Conservation (phyloP, 2,113 vertebrate species). For the Ibidorhyncha struthersii region DNA sequence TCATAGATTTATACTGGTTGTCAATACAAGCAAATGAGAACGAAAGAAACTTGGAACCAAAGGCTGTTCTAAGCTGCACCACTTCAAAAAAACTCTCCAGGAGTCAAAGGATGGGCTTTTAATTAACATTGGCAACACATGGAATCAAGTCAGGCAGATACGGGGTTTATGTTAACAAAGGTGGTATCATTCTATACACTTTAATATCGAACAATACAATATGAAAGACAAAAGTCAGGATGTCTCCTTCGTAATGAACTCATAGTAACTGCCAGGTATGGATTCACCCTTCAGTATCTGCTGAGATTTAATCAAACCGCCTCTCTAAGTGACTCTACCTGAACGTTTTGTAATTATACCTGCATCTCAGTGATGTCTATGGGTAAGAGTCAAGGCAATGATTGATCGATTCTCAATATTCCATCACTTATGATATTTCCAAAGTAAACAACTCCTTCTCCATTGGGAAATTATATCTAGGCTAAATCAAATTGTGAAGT, state of each 20-base stretch:
- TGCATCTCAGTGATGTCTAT: not conserved
- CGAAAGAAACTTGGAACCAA: not conserved
- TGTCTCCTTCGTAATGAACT: not conserved
- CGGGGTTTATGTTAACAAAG: not conserved
- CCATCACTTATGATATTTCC: conserved; percentile 44
- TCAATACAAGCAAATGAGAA: conserved; percentile 13
- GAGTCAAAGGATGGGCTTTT: not conserved
- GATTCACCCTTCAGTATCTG: not conserved
- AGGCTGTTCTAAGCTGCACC: not conserved
- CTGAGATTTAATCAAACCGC: not conserved
- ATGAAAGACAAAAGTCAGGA: not conserved
- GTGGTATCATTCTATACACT: not conserved
- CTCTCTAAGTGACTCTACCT: not conserved
- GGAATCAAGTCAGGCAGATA: not conserved
- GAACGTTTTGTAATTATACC: conserved; percentile 3
- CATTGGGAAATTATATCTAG: conserved; percentile 61
- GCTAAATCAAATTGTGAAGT: conserved; percentile 48
- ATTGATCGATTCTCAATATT: conserved; percentile 52
- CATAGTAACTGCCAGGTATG: not conserved
- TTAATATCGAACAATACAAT: not conserved
- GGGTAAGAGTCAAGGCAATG: not conserved
- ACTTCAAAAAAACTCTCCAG: not conserved
- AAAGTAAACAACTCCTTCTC: conserved; percentile 51
- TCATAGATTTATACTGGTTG: not conserved
- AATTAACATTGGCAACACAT: not conserved